Base-by-base conservation (phyloP, 1,140 invertebrate genomes). In the Neotoxoptera formosana region DNA sequence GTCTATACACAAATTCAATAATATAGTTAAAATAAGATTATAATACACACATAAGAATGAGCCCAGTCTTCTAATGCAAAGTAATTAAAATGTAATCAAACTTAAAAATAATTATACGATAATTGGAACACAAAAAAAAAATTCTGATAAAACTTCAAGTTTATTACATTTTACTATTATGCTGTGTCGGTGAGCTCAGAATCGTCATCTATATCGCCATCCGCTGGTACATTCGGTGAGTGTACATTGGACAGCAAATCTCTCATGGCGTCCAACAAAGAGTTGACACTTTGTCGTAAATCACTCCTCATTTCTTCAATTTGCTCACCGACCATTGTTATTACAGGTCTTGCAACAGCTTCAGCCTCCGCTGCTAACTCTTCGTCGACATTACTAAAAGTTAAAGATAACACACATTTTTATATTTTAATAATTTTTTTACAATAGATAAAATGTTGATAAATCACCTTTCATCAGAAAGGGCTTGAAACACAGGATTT, bases 181-280 rank as follows among this genome's bases (percentile, higher is more conserved):
- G 93, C 48, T 56, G 88, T 93, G 53, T 93, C 86, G 14, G 88
- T 89, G 14, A 93, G 94, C 51, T 94, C 94, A 30, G 94, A 87
- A 87, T 94, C 94, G 48, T 94, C 94, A 87, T 94, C 94, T 30
- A 94, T 93, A 83, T 94, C 94, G 17, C 94, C 94, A 93, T 94
- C 94, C 1, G 94, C 94, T 11, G 94, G 94, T 41, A 94, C 94
- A 94, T 94, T 95, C 20, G 94, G 94, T 53, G 94, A 87, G 48
- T 94, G 95, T 84, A 97, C 96, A 94, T 97, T 97, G 93, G 96
- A 96, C 21, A 98, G 95, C 67, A 97, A 95, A 94, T 97, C 97
- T 36, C 97, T 95, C 96, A 98, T 97, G 7, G 97, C 97, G 94
- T 97, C 97, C 93, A 97, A 95, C 51, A 97, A 95, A 4, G 96